phyloP scores from a whole-genome alignment of 2,113 vertebrate genomes.

The Lanius ludovicianus region DNA sequence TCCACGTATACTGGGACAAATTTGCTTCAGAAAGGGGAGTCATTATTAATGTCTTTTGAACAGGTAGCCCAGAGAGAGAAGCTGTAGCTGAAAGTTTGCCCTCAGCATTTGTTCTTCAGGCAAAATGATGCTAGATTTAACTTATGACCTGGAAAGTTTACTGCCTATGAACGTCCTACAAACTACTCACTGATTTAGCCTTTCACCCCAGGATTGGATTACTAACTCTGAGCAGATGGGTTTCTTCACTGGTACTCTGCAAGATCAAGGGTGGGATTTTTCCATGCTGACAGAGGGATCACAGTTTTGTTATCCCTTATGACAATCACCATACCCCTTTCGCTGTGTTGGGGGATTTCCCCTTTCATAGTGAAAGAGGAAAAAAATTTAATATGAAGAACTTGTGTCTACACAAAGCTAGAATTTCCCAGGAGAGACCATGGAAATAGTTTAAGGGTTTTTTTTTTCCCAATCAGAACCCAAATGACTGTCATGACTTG shows the following conservation, averaged over 20 bases:
- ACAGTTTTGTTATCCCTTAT: neutral
- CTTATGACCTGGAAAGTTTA: neutral
- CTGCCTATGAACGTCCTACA: neutral
- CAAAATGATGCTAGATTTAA: neutral
- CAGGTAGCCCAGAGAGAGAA: neutral
- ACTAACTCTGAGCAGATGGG: too few species aligned
- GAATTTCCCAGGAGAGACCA: neutral
- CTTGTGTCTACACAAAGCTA: neutral
- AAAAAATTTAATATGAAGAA: rapidly evolving
- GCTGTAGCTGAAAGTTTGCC: neutral
- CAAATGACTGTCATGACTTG: neutral
- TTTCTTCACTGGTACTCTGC: neutral
- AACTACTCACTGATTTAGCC: neutral
- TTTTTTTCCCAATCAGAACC: neutral
- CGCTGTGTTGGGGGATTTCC: neutral
- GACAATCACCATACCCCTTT: neutral
- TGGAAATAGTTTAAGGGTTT: rapidly evolving
- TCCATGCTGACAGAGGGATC: neutral
- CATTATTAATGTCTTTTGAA: neutral
- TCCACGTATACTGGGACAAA: neutral
- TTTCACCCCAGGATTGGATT: neutral
- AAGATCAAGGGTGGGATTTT: neutral
- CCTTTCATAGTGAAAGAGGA: neutral
- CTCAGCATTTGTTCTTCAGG: neutral
- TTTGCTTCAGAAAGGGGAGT: neutral